Evolutionary conservation across 2,888 invertebrate genomes (phyloP).

Genomic region (Melipona bicolor): DNA sequence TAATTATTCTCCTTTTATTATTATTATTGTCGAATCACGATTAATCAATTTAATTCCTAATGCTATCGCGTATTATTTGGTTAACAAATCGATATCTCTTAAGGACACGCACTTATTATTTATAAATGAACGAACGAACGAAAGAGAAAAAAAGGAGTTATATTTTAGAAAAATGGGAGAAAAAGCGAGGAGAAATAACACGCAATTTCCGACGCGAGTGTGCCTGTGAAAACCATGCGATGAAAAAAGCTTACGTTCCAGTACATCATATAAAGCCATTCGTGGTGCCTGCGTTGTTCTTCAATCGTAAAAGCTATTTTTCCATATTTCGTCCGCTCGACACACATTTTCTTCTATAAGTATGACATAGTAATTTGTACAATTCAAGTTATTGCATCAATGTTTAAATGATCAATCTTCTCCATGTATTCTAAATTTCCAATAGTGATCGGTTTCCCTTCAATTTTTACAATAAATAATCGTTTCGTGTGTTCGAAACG

Average conservation of each 20-base stretch:
- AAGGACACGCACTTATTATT: constrained; percentile 69
- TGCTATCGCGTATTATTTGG: constrained; percentile 69
- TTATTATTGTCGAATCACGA: constrained; percentile 67
- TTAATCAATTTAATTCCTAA: constrained; percentile 64
- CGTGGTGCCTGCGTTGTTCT: constrained; percentile 41
- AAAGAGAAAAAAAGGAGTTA: background rate
- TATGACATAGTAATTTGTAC: background rate
- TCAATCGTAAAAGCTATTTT: constrained; percentile 23
- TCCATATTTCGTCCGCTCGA: background rate
- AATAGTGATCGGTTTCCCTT: background rate
- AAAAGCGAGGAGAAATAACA: constrained; percentile 26
- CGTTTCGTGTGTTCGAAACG: background rate
- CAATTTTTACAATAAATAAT: background rate
- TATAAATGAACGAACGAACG: constrained; percentile 20
- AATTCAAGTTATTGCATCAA: background rate
- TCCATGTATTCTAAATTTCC: no score
- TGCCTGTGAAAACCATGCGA: constrained; percentile 43
- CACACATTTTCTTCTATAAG: background rate
- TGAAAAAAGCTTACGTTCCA: background rate
- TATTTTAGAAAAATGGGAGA: background rate
- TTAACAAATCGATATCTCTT: constrained; percentile 65
- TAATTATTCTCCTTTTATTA: constrained; percentile 64
- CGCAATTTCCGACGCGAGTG: constrained; percentile 51
- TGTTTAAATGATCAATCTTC: background rate
- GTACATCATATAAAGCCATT: constrained; percentile 59